Evolutionary conservation across 37 sponge, comb jelly and placozoan genomes (phyloP).

Genomic region (Bolinopsis microptera): DNA sequence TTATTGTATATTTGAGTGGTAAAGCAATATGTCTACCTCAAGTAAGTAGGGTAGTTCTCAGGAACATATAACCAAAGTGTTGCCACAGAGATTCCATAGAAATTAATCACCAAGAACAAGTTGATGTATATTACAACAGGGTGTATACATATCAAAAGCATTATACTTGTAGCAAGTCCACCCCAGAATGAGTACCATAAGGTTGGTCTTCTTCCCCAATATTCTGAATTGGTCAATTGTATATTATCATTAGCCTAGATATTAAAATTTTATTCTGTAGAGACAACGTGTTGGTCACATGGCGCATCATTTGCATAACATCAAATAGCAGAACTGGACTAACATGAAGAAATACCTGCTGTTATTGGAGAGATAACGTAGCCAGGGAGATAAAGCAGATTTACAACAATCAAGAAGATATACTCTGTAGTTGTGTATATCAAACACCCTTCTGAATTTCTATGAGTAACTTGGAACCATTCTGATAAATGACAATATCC

Average conservation of each 20-base stretch:
- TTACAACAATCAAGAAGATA: background rate
- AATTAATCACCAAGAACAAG: background rate
- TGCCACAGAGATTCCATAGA: background rate
- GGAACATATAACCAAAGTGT: constrained; percentile 7
- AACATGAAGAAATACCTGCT: too few species aligned
- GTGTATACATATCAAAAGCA: background rate
- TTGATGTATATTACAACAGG: background rate
- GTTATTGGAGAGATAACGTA: constrained; percentile 26
- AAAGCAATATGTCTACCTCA: background rate
- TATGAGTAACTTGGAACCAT: background rate
- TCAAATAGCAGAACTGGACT: too few species aligned
- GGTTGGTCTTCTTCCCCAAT: constrained; percentile 29
- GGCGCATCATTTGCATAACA: too few species aligned
- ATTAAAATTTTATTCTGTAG: too few species aligned
- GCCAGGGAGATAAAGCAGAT: background rate
- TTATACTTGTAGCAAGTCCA: background rate
- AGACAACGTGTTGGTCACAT: too few species aligned
- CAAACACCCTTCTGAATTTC: background rate
- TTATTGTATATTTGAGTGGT: too few species aligned
- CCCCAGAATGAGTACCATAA: constrained; percentile 30
- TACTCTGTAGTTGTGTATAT: background rate
- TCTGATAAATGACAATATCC: constrained; percentile 16
- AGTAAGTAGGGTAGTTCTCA: background rate
- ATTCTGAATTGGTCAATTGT: background rate
- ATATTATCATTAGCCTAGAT: background rate